These are phyloP conservation scores for Chalcis sispes DNA, from an alignment of 2,888 invertebrate species.

Conservation along the genomic window DNA sequence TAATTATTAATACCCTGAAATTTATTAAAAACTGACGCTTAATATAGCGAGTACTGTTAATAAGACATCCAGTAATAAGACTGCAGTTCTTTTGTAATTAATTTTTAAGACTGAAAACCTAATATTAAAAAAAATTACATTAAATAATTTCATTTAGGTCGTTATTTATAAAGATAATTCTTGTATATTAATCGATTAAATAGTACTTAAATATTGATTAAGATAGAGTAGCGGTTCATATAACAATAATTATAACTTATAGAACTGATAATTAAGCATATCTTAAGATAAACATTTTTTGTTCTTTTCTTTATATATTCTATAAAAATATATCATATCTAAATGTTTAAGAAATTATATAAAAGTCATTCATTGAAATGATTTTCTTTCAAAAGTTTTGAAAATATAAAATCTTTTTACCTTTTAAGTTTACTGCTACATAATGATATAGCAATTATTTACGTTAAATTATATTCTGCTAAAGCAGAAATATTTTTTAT, in stretches of 20 bases:
- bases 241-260: neutral
- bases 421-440: too few species aligned
- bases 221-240: neutral
- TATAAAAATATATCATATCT: too few species aligned
- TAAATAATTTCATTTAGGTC: slow-evolving; percentile 14
- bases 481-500: neutral
- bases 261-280: too few species aligned
- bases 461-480: neutral
- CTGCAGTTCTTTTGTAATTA: neutral
- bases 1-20: neutral
- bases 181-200: neutral
- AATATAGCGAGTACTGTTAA: slow-evolving; percentile 16
- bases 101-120: slow-evolving; percentile 19
- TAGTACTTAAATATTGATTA: neutral
- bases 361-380: too few species aligned
- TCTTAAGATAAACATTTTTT: too few species aligned
- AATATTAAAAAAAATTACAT: slow-evolving; percentile 25
- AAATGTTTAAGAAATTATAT: too few species aligned
- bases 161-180: neutral
- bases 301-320: too few species aligned
- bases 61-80: slow-evolving; percentile 18
- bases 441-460: neutral
- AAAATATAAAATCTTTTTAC: too few species aligned
- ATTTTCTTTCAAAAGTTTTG: too few species aligned
- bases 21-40: slow-evolving; percentile 35